These are phyloP conservation scores for Eledona agricola DNA, from an alignment of 2,888 invertebrate species.

Conservation along the genomic window DNA sequence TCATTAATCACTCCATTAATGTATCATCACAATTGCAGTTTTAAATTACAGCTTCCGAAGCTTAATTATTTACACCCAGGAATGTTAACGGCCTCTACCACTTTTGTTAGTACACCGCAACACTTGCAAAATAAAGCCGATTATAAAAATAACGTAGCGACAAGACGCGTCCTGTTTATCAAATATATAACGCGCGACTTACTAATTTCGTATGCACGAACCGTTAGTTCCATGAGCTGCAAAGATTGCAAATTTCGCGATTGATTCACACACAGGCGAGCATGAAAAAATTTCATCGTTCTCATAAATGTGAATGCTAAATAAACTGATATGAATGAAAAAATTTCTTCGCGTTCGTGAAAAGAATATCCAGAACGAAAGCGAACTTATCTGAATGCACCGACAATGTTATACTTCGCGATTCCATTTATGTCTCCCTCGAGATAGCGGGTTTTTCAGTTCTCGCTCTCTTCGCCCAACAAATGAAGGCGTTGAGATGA, in stretches of 20 bases:
- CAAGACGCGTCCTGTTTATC: too few species aligned
- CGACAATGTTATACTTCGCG: slow-evolving; percentile 11
- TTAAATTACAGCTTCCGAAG: background rate
- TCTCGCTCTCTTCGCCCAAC: slow-evolving; percentile 11
- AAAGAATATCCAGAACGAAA: slow-evolving; percentile 11
- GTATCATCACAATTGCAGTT: background rate
- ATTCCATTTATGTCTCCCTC: slow-evolving; percentile 17
- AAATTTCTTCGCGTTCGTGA: slow-evolving; percentile 11
- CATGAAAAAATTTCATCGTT: too few species aligned
- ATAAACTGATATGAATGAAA: slow-evolving; percentile 13
- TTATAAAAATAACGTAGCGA: too few species aligned
- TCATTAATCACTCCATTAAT: slow-evolving; percentile 4
- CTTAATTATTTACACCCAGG: background rate
- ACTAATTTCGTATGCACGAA: too few species aligned
- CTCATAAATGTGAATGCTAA: slow-evolving; percentile 2
- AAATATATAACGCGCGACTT: too few species aligned
- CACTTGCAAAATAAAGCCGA: too few species aligned
- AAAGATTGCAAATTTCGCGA: too few species aligned
- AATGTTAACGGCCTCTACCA: too few species aligned
- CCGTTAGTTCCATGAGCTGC: too few species aligned
- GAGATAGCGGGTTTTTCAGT: slow-evolving; percentile 12
- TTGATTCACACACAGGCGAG: too few species aligned
- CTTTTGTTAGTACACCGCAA: too few species aligned
- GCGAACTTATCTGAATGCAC: slow-evolving; percentile 17
- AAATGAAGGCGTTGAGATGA: slow-evolving; percentile 25